Evolutionary conservation across 2,113 vertebrate genomes (phyloP), one percentile per base, ranked within the genome.

Genomic region (Condylura cristata): DNA sequence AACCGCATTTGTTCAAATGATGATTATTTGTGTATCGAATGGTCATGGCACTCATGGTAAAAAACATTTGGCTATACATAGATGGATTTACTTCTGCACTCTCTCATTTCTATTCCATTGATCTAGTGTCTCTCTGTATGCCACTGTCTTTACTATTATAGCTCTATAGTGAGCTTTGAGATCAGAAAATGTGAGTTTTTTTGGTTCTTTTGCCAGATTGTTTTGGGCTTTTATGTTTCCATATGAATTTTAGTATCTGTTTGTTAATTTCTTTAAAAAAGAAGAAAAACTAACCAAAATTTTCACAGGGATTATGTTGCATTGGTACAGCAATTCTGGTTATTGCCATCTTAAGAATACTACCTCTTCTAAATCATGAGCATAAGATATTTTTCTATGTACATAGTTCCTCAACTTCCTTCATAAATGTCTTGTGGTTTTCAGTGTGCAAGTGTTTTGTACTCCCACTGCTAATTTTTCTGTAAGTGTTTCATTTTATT

Each of bases 281-380:
- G 86, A 66, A 70, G 53, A 41, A 60, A 74, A 89, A 58, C 32
- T 71, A 90, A 13, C 26, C 41, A 39, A 51, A 41, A 76, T 82
- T 87, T 72, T 76, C 61, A 53, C 44, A 93, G 20, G 32, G 58
- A 60, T 80, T 89, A 85, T 89, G 80, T 46, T 85, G 72, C 80
- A 85, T 44, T 66, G 53, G 37, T 30, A 87, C 70, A 46, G 90
- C 26, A 91, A 60, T 78, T 86, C 76, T 53, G 76, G 81, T 9
- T 13, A 71, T 26, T 66, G 17, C n/a, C n/a, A 86, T 72, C 16
- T 66, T 82, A 70, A 90, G 26, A 90, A 90, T 58, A 66, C 39
- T 56, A 85, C 58, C 30, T 86, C 24, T 92, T 74, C 76, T 41
- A 89, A 92, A 79, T 37, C n/a, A 85, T 65, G 34, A 89, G 72